Base-by-base conservation (phyloP, 1,140 invertebrate species). In the Mamestra configurata region DNA sequence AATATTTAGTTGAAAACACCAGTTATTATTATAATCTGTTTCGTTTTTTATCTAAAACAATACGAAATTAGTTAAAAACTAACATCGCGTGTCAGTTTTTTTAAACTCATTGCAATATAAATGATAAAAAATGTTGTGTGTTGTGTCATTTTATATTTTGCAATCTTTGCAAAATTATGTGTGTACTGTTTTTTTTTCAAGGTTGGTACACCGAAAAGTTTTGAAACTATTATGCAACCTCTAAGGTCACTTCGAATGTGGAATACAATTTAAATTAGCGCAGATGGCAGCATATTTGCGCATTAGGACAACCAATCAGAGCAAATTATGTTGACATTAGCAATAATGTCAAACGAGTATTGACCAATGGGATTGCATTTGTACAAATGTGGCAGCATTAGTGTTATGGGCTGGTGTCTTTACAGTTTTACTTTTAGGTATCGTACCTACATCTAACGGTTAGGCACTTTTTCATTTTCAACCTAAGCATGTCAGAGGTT, bases 21-120 rank as follows among this genome's bases (percentile, higher is more conserved):
- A 64, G 59, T 40, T 40, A 37, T 40, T 64, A 64, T 64, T 10
- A 37, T 64, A 20, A 64, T 64, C 15, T 64, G 31, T 64, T 10
- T 20, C 3, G n/a, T 64, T 20, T 8, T 61, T 37, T 18, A 37
- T 35, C 27, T 37, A 11, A 61, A 61, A 61, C 59, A 37, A 35
- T 5, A 61, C 59, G 5, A 40, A 64, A 64, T 64, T 64, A 55
- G 31, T 64, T 37, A 7, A 40, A 64, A 20, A 11, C 15, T 8
- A 11, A 40, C 31, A 64, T 64, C 59, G 59, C 59, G 59, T 64
- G 59, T 37, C 8, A 7, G 8, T 6, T 40, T 61, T n/a, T 61
- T 4, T 10, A 7, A 61, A 61, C 13, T 8, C 4, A 40, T 37
- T 61, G 59, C 59, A 64, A 64, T 64, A 18, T 27, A n/a, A n/a